Base-by-base conservation (phyloP, 2,888 invertebrate genomes). In the Caenorhabditis sinica region DNA sequence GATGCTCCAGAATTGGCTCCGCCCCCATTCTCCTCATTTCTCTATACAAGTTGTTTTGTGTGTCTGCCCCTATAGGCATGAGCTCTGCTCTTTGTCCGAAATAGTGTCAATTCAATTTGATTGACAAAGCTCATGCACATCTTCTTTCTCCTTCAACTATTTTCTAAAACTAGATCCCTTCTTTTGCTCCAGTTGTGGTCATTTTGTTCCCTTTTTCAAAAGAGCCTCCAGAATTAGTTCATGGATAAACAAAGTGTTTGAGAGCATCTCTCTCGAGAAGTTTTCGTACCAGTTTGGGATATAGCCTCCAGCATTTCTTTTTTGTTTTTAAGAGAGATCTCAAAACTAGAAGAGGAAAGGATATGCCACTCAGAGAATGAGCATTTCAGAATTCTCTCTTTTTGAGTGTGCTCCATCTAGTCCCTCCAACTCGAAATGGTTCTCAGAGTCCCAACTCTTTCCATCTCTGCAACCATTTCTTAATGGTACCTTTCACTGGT, bases 61-160 rank as follows among this genome's bases (percentile, higher is more conserved):
- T 53, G 49, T 17, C 17, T 1, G 25, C 30, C 25, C 11, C 33
- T 25, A 65, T n/a, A 20, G 45, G 51, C 25, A 45, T 49, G 61
- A 63, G 61, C 65, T 66, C n/a, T 80, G 80, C 80, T 81, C 81
- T 74, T 81, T 74, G 73, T 81, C 66, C 80, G 63, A 63, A 76
- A 76, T 76, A 76, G 82, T 82, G 76, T 82, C 82, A 82, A 82
- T 82, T 82, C 82, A 76, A 82, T 82, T 82, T 82, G 82, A 82
- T 82, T 82, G 82, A 76, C 76, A 82, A 71, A 72, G 56, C 82
- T 82, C 74, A 69, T 81, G 51, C 74, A 53, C 69, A 73, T 82
- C 69, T 82, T 71, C 28, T 53, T 49, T 43, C 23, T 66, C 28
- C 68, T 51, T 61, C 51, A 69, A 56, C 56, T 60, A 8, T 69